These are phyloP conservation scores for Allolobophora icterica DNA, from an alignment of 2,888 invertebrate species.

Conservation along the genomic window DNA sequence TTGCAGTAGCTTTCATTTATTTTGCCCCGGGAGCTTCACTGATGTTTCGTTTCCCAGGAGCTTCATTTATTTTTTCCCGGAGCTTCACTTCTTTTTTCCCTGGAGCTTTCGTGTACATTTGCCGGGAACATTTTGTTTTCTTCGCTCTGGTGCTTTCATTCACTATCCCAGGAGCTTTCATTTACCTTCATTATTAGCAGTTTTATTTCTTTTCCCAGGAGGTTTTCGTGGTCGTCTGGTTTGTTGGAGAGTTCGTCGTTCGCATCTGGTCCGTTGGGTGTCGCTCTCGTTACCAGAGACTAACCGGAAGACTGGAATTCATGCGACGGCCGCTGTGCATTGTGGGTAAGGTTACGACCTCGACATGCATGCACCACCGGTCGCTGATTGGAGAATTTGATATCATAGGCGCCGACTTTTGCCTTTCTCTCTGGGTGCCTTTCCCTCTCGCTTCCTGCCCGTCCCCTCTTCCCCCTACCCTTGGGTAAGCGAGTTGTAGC, in stretches of 20 bases:
- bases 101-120: no score
- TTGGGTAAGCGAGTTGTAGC: no score
- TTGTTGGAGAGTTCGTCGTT: conserved; percentile 83
- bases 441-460: no score
- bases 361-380: background rate
- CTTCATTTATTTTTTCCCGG: no score
- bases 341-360: conserved; percentile 74
- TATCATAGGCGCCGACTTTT: no score
- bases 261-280: conserved; percentile 93
- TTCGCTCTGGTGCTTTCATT: conserved; percentile 73
- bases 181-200: background rate
- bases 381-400: background rate
- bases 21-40: background rate
- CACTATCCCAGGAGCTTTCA: conserved; percentile 72
- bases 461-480: no score
- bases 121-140: background rate
- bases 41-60: no score
- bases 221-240: conserved; percentile 88
- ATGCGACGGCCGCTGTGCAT: conserved; percentile 90
- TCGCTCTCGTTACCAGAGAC: conserved; percentile 87
- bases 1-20: background rate
- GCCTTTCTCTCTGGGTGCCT: no score
- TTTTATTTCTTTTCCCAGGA: conserved; percentile 68
- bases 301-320: conserved; percentile 85
- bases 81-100: no score